These are phyloP conservation scores for Rhagophthalmus giganteus DNA, from an alignment of 2,888 invertebrate genomes.

Conservation along the genomic window DNA sequence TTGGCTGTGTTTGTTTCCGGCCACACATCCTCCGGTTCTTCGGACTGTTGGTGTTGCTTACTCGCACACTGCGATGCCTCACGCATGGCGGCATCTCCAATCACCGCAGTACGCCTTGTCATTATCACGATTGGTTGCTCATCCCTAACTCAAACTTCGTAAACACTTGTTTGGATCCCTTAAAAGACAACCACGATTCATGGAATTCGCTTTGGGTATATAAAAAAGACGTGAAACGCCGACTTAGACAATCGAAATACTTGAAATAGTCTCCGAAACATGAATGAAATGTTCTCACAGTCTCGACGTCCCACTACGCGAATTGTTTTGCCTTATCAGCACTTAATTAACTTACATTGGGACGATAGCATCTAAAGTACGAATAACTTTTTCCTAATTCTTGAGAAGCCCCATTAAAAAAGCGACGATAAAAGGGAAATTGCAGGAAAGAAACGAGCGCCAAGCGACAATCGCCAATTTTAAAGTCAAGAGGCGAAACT, in stretches of 20 bases:
- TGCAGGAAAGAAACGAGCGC: too few relatives aligned
- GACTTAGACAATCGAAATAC: not conserved
- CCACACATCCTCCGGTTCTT: conserved; percentile 35
- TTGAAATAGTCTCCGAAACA: not conserved
- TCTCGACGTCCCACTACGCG: too few relatives aligned
- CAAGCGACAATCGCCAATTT: too few relatives aligned
- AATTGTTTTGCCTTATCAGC: too few relatives aligned
- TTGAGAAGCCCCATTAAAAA: too few relatives aligned
- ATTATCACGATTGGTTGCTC: conserved; percentile 32
- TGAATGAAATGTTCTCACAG: not conserved
- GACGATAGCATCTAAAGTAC: too few relatives aligned
- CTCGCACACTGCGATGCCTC: conserved; percentile 20
- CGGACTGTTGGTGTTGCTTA: conserved; percentile 31
- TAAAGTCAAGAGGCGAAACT: too few relatives aligned
- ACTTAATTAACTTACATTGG: too few relatives aligned
- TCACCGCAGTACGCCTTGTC: conserved; percentile 25
- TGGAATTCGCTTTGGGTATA: too few relatives aligned
- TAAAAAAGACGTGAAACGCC: too few relatives aligned
- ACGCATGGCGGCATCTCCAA: conserved; percentile 31
- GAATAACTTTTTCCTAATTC: too few relatives aligned
- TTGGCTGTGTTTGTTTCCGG: conserved; percentile 32
- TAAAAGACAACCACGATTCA: not conserved
- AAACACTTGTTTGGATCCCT: conserved; percentile 8
- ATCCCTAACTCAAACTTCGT: conserved; percentile 21
- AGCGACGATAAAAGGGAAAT: too few relatives aligned